Base-by-base conservation (phyloP, 2,113 vertebrate genomes). In the Cynopterus brachyotis region DNA sequence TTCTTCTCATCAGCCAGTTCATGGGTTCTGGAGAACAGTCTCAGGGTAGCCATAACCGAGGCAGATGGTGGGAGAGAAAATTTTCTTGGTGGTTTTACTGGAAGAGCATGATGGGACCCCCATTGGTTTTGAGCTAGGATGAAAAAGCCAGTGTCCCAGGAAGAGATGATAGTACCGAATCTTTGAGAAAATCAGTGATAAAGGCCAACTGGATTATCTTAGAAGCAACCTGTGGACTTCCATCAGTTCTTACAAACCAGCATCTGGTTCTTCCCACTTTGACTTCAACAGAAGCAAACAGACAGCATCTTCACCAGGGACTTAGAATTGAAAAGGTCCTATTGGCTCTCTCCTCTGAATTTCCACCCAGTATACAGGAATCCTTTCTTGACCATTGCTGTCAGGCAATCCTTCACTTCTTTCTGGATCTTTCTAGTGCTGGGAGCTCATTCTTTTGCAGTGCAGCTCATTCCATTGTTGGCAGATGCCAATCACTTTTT, bases 1-100 rank as follows among this genome's bases (percentile, higher is more conserved):
- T 28, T 13, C 83, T 84, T 47, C 89, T 57, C 57, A 2, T 26
- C 75, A 0, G 9, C 62, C 67, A 15, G 62, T 9, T 26, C 89
- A 0, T 3, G 0, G 17, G 28, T 30, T 47, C 82, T 30, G 16
- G 26, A 55, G 72, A 62, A 4, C 57, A 3, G 30, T 19, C 17
- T 42, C 37, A 8, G 9, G 22, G 60, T 42, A 35, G 64, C 73
- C 20, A 0, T 17, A 62, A 22, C 28, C 28, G 3, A 55, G 67
- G n/a, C 24, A 13, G 55, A 13, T 30, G 20, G 70, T 13, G 81
- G 82, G 86, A 67, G 53, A 95, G 28, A 30, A 75, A 55, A 7
- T 40, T 8, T 22, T 45, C 19, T 37, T 53, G 7, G 11, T 50
- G 30, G 47, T 53, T n/a, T 53, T 53, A 76, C 20, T 37, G 50